phyloP scores from a whole-genome alignment of 2,797 vertebrate genomes.

The Melanotaenia maccullochi region DNA sequence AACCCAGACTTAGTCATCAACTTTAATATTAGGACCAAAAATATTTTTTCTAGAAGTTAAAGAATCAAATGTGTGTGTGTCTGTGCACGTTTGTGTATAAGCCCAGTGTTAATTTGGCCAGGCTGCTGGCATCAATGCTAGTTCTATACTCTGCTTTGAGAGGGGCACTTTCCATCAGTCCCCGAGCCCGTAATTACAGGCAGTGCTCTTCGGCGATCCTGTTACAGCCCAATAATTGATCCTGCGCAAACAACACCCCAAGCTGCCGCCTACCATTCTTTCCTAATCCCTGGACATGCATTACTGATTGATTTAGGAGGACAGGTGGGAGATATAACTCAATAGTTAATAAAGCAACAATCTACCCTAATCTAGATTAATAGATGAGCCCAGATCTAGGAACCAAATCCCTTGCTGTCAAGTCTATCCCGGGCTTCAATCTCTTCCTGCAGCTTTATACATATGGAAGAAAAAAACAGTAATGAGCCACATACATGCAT shows the following conservation, averaged over 20 bases:
- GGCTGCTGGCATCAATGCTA: slow-evolving; percentile 18
- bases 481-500: slow-evolving; percentile 31
- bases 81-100: not conserved
- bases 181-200: slow-evolving; percentile 77
- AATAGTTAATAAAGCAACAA: slow-evolving; percentile 86
- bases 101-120: slow-evolving; percentile 24
- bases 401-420: slow-evolving; percentile 71
- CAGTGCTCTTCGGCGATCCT: slow-evolving; percentile 75
- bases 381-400: slow-evolving; percentile 78
- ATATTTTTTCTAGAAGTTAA: slow-evolving; percentile 8
- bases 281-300: slow-evolving; percentile 83
- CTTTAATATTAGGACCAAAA: slow-evolving; percentile 4
- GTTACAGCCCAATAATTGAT: slow-evolving; percentile 84
- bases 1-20: not conserved
- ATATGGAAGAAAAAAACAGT: slow-evolving; percentile 39
- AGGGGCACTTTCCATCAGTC: slow-evolving; percentile 68
- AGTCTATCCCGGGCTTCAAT: slow-evolving; percentile 45
- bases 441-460: slow-evolving; percentile 47
- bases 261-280: slow-evolving; percentile 74
- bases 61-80: slow-evolving; percentile 2
- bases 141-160: slow-evolving; percentile 31
- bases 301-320: slow-evolving; percentile 81
- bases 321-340: slow-evolving; percentile 84
- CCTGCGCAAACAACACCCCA: slow-evolving; percentile 73
- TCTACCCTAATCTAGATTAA: slow-evolving; percentile 84